phyloP scores from a whole-genome alignment of 2,888 invertebrate species.

The Gastracanthus pulcherrimus region DNA sequence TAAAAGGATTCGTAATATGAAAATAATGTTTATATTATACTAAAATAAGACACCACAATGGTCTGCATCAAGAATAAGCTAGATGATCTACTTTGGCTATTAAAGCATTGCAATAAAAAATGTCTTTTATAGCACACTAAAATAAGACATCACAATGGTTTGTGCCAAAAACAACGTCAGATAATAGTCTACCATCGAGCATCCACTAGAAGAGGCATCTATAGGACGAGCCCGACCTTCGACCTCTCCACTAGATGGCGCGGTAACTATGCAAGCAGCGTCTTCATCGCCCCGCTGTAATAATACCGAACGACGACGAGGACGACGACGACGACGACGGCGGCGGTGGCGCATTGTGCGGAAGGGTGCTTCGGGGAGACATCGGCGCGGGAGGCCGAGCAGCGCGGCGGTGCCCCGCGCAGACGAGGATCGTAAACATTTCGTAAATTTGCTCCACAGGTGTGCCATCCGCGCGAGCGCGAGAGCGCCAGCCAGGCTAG shows the following conservation, averaged over 20 bases:
- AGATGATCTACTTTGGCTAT: too few species aligned
- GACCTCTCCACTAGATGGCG: not conserved
- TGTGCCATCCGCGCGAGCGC: conserved; percentile 75
- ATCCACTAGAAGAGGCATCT: not conserved
- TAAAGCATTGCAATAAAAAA: too few species aligned
- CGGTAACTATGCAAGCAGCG: not conserved
- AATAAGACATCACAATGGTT: too few species aligned
- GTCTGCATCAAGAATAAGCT: too few species aligned
- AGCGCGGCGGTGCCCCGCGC: conserved; percentile 63
- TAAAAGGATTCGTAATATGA: not conserved
- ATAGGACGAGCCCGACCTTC: not conserved
- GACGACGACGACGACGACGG: too few species aligned
- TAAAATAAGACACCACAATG: too few species aligned
- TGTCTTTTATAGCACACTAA: too few species aligned
- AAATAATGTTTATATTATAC: too few species aligned
- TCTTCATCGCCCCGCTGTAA: conserved; percentile 50
- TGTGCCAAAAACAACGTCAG: too few species aligned
- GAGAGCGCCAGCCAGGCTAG: conserved; percentile 63
- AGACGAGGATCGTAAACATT: conserved; percentile 76
- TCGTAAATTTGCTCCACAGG: conserved; percentile 78
- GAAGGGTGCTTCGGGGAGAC: conserved; percentile 62
- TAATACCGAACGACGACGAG: conserved; percentile 66
- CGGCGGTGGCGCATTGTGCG: conserved; percentile 66
- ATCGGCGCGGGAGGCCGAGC: conserved; percentile 47
- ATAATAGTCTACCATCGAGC: too few species aligned